Percentiles rank a stretch among this genome's conserved stretches.
Conservation (phyloP, 2,113 vertebrate genomes). For the Eidolon helvum region DNA sequence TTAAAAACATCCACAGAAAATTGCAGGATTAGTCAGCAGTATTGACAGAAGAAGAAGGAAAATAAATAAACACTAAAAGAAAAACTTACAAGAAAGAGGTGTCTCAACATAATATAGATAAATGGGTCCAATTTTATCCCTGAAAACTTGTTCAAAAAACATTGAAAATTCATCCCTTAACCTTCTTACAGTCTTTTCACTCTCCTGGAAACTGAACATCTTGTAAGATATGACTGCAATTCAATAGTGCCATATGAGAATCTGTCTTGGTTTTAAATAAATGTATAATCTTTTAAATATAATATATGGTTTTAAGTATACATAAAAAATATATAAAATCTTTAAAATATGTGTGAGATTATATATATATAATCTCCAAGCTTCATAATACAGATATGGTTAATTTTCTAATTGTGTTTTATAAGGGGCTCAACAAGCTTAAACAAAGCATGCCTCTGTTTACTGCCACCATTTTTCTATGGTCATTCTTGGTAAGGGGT, state of each 20-base stretch:
- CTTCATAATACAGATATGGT: not conserved
- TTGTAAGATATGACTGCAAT: not conserved
- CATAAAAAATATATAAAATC: too few relatives aligned
- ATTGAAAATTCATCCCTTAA: slow-evolving; percentile 29
- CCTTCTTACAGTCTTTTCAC: not conserved
- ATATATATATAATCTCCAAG: not conserved
- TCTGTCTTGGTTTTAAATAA: not conserved
- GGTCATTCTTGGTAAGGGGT: not conserved
- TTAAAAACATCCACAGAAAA: slow-evolving; percentile 50
- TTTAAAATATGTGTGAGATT: too few relatives aligned
- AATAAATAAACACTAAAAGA: not conserved
- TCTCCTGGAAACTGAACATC: slow-evolving; percentile 9
- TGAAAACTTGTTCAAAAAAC: slow-evolving; percentile 39
- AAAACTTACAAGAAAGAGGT: not conserved
- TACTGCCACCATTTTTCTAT: not conserved
- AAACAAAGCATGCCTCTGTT: not conserved
- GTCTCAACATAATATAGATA: slow-evolving; percentile 8
- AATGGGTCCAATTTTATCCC: slow-evolving; percentile 20
- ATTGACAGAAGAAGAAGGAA: not conserved
- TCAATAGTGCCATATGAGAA: not conserved
- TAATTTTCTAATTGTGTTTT: not conserved
- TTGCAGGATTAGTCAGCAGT: not conserved
- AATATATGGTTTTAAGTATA: too few relatives aligned
- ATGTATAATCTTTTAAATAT: too few relatives aligned
- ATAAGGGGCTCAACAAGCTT: not conserved